Evolutionary conservation across 2,888 invertebrate genomes (phyloP), one percentile per base, ranked within the genome.

Genomic region (Allygus modestus): DNA sequence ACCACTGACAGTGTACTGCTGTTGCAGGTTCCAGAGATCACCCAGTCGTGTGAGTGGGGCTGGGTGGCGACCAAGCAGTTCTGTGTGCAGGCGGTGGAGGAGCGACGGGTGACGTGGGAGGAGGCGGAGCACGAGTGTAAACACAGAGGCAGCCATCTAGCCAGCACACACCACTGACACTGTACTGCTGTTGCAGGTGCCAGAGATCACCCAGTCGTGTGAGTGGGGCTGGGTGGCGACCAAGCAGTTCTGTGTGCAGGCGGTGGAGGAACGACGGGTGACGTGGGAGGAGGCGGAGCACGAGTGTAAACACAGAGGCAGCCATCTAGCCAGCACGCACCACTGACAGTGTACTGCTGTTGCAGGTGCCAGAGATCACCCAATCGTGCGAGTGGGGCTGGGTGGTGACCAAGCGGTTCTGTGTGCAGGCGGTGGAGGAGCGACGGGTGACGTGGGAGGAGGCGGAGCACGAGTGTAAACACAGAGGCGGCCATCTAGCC

Each of bases 211-310:
- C 31, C 93, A 93, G 0, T 92, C 92, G 86, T 95, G 95, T 89
- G 94, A 93, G 69, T 95, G 94, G 87, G 85, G 85, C 0, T 95
- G 95, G 94, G 93, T 95, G 85, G 91, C 93, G 4, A 91, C 94
- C 85, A 92, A 93, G 73, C 94, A 94, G 87, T 94, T 94, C 89
- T 95, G 95, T 89, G 92, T 95, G 88, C 90, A 93, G 83, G 92
- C 93, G 7, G 91, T 94, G 85, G 93, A 94, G 87, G 91, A 92
- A 61, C 90, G 91, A 5, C 92, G 91, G 87, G 90, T 93, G 87
- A 90, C 93, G 0, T 96, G 95, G 95, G 90, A 92, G 17, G 93
- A 94, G 85, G 94, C 95, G 0, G 95, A 95, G 88, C 91, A 92
- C 31, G 93, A 94, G 37, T 37, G 37, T 37, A 37, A 11, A 11